Evolutionary conservation across 2,888 invertebrate genomes (phyloP).

Genomic region (Stenolophus ochropezus): DNA sequence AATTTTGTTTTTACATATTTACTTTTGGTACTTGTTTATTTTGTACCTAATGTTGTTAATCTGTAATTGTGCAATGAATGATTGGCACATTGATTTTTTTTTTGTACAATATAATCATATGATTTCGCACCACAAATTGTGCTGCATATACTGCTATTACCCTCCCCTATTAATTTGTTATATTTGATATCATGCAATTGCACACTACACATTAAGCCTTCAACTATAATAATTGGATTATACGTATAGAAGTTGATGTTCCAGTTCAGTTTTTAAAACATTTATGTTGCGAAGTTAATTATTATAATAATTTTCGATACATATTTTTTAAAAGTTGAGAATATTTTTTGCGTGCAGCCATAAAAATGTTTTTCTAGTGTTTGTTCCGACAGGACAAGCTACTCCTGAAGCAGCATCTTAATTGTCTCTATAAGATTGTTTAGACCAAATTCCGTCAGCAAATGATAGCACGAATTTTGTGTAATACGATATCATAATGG

Average conservation of each 20-base stretch:
- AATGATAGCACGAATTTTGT: slow-evolving; percentile 24
- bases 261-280: slow-evolving; percentile 25
- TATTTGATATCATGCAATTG: slow-evolving; percentile 22
- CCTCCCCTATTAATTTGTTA: slow-evolving; percentile 31
- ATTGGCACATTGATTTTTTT: slow-evolving; percentile 3
- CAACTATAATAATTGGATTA: background rate
- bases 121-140: slow-evolving; percentile 7
- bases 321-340: slow-evolving; percentile 27
- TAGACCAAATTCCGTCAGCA: slow-evolving; percentile 22
- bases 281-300: slow-evolving; percentile 18
- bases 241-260: slow-evolving; percentile 15
- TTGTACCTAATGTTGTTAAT: slow-evolving; percentile 2
- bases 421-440: slow-evolving; percentile 11
- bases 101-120: slow-evolving; percentile 23
- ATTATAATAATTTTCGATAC: slow-evolving; percentile 7
- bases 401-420: slow-evolving; percentile 22
- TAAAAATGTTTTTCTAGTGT: slow-evolving; percentile 23
- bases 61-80: slow-evolving; percentile 12
- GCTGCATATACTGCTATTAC: slow-evolving; percentile 12
- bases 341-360: slow-evolving; percentile 17
- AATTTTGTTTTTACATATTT: background rate
- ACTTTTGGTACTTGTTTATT: slow-evolving; percentile 8
- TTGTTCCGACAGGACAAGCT: slow-evolving; percentile 40
- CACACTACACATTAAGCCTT: background rate
- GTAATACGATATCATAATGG: slow-evolving; percentile 21